Evolutionary conservation across 2,797 vertebrate species (phyloP).

Genomic region (Muraenolepis orangiensis): DNA sequence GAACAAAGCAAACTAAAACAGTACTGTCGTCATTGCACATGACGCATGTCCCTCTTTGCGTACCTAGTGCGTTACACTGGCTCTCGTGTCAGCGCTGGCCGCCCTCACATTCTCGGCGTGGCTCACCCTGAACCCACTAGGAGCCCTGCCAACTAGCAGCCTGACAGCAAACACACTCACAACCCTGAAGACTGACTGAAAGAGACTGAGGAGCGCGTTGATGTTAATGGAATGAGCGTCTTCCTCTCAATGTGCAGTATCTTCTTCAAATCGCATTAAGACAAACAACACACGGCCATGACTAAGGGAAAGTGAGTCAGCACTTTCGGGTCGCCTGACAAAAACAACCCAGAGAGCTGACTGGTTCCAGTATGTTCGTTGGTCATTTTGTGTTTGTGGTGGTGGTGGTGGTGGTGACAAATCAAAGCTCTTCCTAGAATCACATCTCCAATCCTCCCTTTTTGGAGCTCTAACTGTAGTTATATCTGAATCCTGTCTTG

Average conservation of each 20-base stretch:
- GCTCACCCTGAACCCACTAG: neutral
- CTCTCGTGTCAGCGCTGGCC: constrained; percentile 22
- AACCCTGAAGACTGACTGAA: no score
- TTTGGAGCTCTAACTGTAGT: no score
- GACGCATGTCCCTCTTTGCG: neutral
- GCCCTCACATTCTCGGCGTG: constrained; percentile 24
- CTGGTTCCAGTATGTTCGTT: neutral
- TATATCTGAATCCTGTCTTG: no score
- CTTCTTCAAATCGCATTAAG: neutral
- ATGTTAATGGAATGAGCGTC: neutral
- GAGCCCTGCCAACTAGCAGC: neutral
- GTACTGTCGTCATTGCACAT: neutral
- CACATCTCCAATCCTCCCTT: no score
- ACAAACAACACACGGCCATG: neutral
- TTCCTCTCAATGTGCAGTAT: no score
- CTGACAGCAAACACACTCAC: neutral
- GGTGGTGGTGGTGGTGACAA: no score
- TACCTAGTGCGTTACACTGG: neutral
- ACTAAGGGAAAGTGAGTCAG: no score
- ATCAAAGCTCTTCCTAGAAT: no score
- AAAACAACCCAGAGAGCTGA: neutral
- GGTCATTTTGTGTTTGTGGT: no score
- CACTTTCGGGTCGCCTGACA: no score
- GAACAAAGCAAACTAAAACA: neutral
- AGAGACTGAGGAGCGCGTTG: neutral